phyloP scores from a whole-genome alignment of 2,797 vertebrate species.

The Lepus townsendii region DNA sequence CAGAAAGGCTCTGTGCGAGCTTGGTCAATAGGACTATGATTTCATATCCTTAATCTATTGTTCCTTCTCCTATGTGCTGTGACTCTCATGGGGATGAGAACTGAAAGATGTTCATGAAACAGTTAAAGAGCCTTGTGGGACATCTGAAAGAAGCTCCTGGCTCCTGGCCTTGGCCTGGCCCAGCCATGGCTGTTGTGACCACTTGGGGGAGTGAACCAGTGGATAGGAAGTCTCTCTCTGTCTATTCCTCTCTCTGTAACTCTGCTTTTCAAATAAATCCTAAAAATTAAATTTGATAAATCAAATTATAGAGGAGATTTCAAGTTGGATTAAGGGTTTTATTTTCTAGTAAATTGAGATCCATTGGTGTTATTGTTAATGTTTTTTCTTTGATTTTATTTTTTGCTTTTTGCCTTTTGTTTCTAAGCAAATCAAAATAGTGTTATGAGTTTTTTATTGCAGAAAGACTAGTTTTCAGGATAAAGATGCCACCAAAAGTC shows the following conservation, averaged over 20 bases:
- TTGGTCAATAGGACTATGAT: neutral
- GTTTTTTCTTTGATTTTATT: neutral
- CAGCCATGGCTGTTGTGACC: no score
- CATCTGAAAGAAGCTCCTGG: no score
- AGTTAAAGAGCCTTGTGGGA: no score
- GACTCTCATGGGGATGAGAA: neutral
- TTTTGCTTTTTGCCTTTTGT: neutral
- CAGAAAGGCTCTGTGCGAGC: neutral
- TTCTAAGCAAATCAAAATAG: conserved; percentile 33
- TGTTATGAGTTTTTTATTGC: neutral
- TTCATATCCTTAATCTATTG: neutral
- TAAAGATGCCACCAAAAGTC: conserved; percentile 25
- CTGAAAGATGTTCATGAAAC: neutral
- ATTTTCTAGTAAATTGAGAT: conserved; percentile 24
- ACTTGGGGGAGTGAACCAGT: no score
- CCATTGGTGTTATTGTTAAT: neutral
- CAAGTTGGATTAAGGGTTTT: neutral
- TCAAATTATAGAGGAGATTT: neutral
- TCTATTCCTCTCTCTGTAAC: no score
- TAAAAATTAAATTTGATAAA: no score
- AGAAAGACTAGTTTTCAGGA: conserved; percentile 29
- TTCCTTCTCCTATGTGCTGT: neutral
- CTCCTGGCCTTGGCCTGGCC: no score
- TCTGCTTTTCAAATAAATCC: no score
- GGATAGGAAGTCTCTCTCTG: no score